Evolutionary conservation across 2,888 invertebrate genomes (phyloP), one percentile per base, ranked within the genome.

Genomic region (Agriopis marginaria): DNA sequence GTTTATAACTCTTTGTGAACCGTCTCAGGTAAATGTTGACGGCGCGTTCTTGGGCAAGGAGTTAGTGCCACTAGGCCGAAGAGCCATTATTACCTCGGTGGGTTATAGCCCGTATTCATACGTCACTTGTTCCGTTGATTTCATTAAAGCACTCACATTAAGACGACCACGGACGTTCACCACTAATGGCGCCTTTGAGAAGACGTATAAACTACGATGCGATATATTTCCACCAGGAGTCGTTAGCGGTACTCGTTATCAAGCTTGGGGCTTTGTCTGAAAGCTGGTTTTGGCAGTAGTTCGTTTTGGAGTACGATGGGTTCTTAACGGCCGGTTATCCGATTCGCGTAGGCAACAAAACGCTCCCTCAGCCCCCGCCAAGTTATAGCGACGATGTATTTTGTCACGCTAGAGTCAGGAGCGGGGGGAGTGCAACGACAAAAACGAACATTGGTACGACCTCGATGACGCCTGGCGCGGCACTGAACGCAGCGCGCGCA

Each of bases 191-290:
- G 49, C 40, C 49, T 58, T 12, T 12, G 7, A 17, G 44, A 66
- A 53, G 42, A 75, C 67, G 73, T 72, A 77, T 54, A 70, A 63
- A 70, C 70, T 61, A 63, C 66, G 59, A 61, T 9, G 49, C 71
- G 61, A 73, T 73, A 68, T 66, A 68, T 73, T 68, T 59, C 54
- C 42, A 55, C 58, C 9, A 17, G 40, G n/a, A 59, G 68, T 71
- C 73, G 50, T 73, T 73, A 71, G 71, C n/a, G 66, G 66, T 23
- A 44, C 58, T 60, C 49, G 60, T 49, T 49, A 60, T 49, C 44
- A 44, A 39, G 49, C 47, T 40, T 40, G 44, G 17, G 56, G 32
- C 11, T 44, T 47, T 0, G 39, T 5, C 60, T 49, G 39, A 7
- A 10, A 32, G 9, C 7, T 49, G 5, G 49, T 49, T 8, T 39